Percentiles rank a stretch among this genome's conserved stretches.
Conservation (phyloP, 2,888 invertebrate genomes). For the Glaucopsyche alexis region DNA sequence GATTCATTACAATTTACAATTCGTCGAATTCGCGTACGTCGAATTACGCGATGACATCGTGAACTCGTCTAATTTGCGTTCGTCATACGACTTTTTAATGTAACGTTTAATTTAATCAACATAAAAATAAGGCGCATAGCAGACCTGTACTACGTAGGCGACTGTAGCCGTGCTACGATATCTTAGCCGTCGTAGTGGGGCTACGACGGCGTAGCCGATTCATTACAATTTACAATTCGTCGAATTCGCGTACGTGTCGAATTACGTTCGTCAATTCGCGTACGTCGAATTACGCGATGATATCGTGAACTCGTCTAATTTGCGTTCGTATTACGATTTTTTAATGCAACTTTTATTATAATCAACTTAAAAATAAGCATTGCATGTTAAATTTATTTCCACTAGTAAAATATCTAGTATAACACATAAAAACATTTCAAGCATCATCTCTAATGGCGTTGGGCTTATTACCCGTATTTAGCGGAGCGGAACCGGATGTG, state of each 20-base stretch:
- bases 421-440: conserved; percentile 18
- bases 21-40: neutral
- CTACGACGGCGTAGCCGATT: no score
- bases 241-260: no score
- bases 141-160: no score
- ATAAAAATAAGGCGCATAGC: neutral
- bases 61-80: neutral
- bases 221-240: no score
- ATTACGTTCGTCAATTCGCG: no score
- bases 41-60: neutral
- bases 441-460: conserved; percentile 14
- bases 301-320: neutral
- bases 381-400: neutral
- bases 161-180: no score
- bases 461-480: conserved; percentile 17
- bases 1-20: neutral
- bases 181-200: no score
- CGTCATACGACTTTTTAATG: neutral
- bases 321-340: neutral
- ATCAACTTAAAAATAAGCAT: neutral
- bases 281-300: neutral
- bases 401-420: conserved; percentile 1
- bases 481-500: conserved; percentile 15
- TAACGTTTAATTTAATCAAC: neutral
- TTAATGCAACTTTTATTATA: neutral